Percentiles rank a stretch among this genome's conserved stretches.
Conservation (phyloP, 2,113 vertebrate genomes). For the Notiomystis cincta region DNA sequence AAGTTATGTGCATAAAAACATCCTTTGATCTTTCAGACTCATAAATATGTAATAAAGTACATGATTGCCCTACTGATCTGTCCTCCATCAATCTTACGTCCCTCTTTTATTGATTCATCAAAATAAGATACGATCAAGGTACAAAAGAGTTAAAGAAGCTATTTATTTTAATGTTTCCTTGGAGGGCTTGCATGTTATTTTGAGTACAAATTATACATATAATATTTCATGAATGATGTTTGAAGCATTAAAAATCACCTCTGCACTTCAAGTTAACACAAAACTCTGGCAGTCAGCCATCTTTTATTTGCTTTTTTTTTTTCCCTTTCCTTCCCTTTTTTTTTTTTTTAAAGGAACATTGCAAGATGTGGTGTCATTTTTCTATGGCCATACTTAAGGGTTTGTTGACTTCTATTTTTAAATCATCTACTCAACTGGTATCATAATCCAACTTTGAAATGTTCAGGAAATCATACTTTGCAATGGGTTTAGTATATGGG, state of each 20-base stretch:
- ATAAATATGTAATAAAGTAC: constrained; percentile 82
- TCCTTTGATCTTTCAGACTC: constrained; percentile 81
- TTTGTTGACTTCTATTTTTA: constrained; percentile 16
- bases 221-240: constrained; percentile 78
- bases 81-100: constrained; percentile 76
- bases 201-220: constrained; percentile 77
- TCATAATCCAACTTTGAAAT: constrained; percentile 19
- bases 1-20: constrained; percentile 80
- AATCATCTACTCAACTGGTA: background rate
- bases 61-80: constrained; percentile 75
- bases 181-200: constrained; percentile 73
- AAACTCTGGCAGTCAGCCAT: constrained; percentile 70
- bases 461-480: constrained; percentile 1
- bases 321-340: background rate
- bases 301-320: constrained; percentile 19
- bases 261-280: constrained; percentile 73
- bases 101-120: constrained; percentile 77
- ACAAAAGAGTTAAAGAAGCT: constrained; percentile 81
- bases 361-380: constrained; percentile 48
- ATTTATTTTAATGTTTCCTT: constrained; percentile 82
- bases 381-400: background rate
- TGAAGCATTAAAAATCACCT: constrained; percentile 77
- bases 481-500: background rate
- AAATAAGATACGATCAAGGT: constrained; percentile 79
- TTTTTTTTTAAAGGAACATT: constrained; percentile 14